Conservation (phyloP, 1,140 invertebrate species). For the Cherax quadricarinatus region DNA sequence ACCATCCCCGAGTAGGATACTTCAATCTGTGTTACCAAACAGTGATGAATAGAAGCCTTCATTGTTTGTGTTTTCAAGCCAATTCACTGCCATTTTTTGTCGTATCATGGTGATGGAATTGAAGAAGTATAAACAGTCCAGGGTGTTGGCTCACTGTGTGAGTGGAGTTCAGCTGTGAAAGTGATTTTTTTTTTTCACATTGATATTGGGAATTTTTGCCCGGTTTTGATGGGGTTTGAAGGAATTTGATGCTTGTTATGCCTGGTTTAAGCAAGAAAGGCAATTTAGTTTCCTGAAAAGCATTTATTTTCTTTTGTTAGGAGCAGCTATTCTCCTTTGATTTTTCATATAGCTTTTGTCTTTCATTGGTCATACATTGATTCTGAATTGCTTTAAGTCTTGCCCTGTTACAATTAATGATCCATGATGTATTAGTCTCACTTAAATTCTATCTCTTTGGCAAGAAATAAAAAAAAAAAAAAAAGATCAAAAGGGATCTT, state of each 20-base stretch:
- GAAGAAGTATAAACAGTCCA: slow-evolving; percentile 56
- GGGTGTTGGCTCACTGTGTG: slow-evolving; percentile 52
- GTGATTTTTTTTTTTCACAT: slow-evolving; percentile 1
- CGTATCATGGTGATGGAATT: slow-evolving; percentile 63
- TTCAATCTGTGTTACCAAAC: slow-evolving; percentile 70
- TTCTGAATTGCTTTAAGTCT: slow-evolving; percentile 47
- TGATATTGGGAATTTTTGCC: slow-evolving; percentile 29
- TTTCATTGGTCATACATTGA: slow-evolving; percentile 19
- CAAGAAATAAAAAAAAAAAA: slow-evolving; percentile 31
- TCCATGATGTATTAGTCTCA: slow-evolving; percentile 40
- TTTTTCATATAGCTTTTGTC: slow-evolving; percentile 9
- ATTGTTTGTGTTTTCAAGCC: slow-evolving; percentile 71
- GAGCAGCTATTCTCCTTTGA: slow-evolving; percentile 35
- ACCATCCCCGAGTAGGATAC: slow-evolving; percentile 68
- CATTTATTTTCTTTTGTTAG: slow-evolving; percentile 48
- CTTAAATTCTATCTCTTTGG: slow-evolving; percentile 18
- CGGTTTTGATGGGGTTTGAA: slow-evolving; percentile 58
- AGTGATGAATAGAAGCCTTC: slow-evolving; percentile 66
- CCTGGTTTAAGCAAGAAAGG: slow-evolving; percentile 52
- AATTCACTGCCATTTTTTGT: slow-evolving; percentile 72
- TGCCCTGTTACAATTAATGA: slow-evolving; percentile 44
- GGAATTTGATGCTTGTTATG: slow-evolving; percentile 57
- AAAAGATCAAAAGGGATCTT: slow-evolving; percentile 45
- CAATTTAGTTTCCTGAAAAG: slow-evolving; percentile 52
- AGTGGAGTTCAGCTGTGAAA: slow-evolving; percentile 15